Percentiles rank a stretch among this genome's conserved stretches.
These are phyloP conservation scores for Erpornis zantholeuca DNA, from an alignment of 2,113 vertebrate species.

Conservation along the genomic window DNA sequence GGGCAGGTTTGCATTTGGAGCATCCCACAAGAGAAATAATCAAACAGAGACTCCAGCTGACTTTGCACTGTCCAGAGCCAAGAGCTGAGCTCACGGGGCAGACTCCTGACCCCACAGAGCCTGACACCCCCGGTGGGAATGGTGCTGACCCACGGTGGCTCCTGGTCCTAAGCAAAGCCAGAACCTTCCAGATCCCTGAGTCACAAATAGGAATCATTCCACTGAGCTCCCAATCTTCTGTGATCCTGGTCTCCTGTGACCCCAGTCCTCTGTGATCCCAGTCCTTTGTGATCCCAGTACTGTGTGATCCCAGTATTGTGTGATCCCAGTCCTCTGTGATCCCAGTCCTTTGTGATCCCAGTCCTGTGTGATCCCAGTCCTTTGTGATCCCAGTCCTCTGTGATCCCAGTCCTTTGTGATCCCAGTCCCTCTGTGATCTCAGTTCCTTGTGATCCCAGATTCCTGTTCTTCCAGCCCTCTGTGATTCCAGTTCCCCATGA, in stretches of 20 bases:
- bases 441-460: background rate
- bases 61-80: slow-evolving; percentile 44
- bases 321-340: rapidly evolving
- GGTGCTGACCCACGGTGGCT: background rate
- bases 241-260: background rate
- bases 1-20: background rate
- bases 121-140: rapidly evolving
- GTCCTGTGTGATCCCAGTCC: background rate
- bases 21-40: slow-evolving; percentile 17
- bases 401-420: too few species aligned
- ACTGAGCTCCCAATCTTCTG: background rate
- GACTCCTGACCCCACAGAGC: background rate
- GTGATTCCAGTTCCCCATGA: background rate
- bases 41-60: background rate
- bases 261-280: background rate
- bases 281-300: background rate
- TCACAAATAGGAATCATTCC: background rate
- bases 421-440: too few species aligned
- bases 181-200: background rate
- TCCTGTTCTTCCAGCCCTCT: too few species aligned
- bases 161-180: background rate
- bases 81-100: background rate
- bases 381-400: background rate
- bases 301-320: rapidly evolving
- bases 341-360: background rate